Evolutionary conservation across 2,888 invertebrate species (phyloP).

Genomic region (Plagiodera versicolora): DNA sequence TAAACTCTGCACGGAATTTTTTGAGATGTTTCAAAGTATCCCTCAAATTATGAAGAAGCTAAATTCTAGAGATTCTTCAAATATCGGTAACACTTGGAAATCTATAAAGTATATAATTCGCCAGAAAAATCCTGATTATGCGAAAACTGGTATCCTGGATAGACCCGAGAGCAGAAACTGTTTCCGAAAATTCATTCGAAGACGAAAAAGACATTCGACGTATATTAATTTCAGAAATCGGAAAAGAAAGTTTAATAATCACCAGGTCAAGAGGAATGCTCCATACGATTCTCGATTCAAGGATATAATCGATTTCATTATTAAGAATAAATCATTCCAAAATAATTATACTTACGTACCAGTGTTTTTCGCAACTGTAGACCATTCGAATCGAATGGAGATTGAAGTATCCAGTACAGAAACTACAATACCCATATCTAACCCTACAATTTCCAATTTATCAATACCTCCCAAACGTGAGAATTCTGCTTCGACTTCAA

Average conservation of each 20-base stretch:
- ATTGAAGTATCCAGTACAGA: not conserved
- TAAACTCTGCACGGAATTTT: constrained; percentile 5
- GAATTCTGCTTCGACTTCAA: not conserved
- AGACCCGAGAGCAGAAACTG: constrained; percentile 26
- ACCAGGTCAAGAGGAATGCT: constrained; percentile 17
- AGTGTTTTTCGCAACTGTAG: constrained; percentile 33
- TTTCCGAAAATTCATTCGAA: constrained; percentile 26
- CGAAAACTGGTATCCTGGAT: constrained; percentile 22
- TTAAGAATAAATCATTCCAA: constrained; percentile 32
- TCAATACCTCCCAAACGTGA: not conserved
- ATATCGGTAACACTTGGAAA: constrained; percentile 21
- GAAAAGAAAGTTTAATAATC: constrained; percentile 21
- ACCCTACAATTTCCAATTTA: not conserved
- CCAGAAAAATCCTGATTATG: constrained; percentile 19
- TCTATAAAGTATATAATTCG: constrained; percentile 31
- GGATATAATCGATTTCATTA: constrained; percentile 31
- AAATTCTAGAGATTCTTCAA: constrained; percentile 13
- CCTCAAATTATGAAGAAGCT: constrained; percentile 19
- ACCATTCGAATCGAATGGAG: not conserved
- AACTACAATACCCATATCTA: not conserved
- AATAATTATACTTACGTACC: constrained; percentile 35
- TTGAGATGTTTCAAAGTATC: constrained; percentile 14
- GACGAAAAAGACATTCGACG: constrained; percentile 30
- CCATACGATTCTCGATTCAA: constrained; percentile 20
- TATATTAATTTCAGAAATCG: constrained; percentile 25